Evolutionary conservation across 2,797 vertebrate genomes (phyloP).

Genomic region (Hydrophis major): DNA sequence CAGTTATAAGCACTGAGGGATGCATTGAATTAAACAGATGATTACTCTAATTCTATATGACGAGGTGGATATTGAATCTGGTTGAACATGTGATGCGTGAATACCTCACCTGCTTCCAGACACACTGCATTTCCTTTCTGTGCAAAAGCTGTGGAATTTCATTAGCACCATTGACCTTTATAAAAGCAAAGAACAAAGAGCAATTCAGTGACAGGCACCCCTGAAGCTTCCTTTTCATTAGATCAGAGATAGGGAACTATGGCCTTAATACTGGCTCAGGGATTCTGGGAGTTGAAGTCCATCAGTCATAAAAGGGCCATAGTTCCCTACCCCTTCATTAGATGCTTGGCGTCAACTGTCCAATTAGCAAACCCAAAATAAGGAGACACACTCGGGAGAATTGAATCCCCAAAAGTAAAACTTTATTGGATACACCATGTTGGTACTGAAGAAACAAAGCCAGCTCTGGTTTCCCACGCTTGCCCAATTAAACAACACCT

Average conservation of each 20-base stretch:
- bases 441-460: too few species aligned
- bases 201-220: slow-evolving; percentile 36
- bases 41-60: slow-evolving; percentile 59
- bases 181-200: background rate
- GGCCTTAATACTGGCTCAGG: background rate
- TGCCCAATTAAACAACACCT: too few species aligned
- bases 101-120: slow-evolving; percentile 53
- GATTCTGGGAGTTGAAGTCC: background rate
- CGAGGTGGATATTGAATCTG: slow-evolving; percentile 58
- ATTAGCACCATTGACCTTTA: slow-evolving; percentile 42
- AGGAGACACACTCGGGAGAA: too few species aligned
- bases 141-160: slow-evolving; percentile 54
- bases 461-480: too few species aligned
- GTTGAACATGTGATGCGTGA: slow-evolving; percentile 44
- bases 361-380: too few species aligned
- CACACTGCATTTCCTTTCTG: slow-evolving; percentile 47
- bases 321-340: background rate
- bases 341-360: too few species aligned
- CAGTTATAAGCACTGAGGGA: slow-evolving; percentile 64
- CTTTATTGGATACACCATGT: too few species aligned
- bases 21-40: slow-evolving; percentile 66
- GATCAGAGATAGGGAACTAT: background rate
- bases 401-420: too few species aligned
- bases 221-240: too few species aligned
- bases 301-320: background rate